Conservation (phyloP, 2,113 vertebrate species). For the Actinemys pallida region DNA sequence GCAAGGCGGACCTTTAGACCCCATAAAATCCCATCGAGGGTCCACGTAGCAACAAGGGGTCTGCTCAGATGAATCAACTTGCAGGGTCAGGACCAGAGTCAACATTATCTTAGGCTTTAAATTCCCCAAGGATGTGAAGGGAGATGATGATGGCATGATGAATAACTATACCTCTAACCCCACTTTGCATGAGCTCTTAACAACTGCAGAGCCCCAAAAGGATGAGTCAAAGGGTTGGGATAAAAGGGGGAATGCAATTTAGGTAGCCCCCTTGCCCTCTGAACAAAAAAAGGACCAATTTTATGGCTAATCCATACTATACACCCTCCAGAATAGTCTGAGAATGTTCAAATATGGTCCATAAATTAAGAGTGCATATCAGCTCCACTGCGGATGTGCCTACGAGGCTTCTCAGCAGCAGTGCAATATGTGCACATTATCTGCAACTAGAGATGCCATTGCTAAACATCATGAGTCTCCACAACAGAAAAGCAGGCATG, state of each 20-base stretch:
- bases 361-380: neutral
- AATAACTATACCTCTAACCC: conserved; percentile 33
- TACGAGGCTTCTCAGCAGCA: neutral
- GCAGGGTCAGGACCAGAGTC: neutral
- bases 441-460: neutral
- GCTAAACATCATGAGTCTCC: neutral
- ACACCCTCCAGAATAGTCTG: neutral
- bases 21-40: neutral
- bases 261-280: conserved; percentile 2
- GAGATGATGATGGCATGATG: conserved; percentile 39
- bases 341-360: conserved; percentile 33
- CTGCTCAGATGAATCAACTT: neutral
- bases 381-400: neutral
- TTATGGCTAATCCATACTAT: neutral
- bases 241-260: neutral
- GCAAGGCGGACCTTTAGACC: neutral
- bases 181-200: neutral
- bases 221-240: neutral
- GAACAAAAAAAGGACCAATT: conserved; percentile 27
- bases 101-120: neutral
- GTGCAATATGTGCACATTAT: neutral
- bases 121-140: conserved; percentile 38
- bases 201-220: conserved; percentile 17
- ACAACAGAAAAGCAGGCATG: neutral
- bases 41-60: neutral